Conservation (phyloP, 2,797 vertebrate species). For the Ispidina picta region DNA sequence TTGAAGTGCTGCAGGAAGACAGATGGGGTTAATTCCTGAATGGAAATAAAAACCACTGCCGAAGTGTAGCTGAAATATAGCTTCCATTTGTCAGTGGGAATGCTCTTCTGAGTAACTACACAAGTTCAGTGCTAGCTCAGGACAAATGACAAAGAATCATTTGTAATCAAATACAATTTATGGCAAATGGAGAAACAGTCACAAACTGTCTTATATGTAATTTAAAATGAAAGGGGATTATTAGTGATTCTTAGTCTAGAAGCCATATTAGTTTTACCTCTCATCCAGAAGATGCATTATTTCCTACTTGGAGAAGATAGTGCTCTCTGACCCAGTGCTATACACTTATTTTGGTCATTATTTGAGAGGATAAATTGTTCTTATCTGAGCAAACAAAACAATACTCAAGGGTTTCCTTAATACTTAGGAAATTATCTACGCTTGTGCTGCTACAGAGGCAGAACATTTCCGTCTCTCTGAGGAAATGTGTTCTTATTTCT, state of each 20-base stretch:
- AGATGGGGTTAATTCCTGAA: not conserved
- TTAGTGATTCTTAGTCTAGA: not conserved
- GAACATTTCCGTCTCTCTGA: not conserved
- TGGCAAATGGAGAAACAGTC: not conserved
- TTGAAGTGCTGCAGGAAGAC: not conserved
- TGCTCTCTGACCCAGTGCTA: not conserved
- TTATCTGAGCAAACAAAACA: not conserved
- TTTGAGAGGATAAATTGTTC: not conserved
- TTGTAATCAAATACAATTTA: not conserved
- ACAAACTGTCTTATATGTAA: not conserved
- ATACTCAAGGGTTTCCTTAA: not conserved
- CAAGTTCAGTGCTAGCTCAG: not conserved
- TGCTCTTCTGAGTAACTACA: not conserved
- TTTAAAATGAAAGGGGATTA: not conserved
- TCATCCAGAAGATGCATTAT: not conserved
- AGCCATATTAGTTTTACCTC: not conserved
- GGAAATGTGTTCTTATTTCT: not conserved
- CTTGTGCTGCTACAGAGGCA: not conserved
- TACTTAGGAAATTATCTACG: not conserved
- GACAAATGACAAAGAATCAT: not conserved
- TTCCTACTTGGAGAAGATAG: not conserved
- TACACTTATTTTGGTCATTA: not conserved
- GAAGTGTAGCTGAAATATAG: not conserved
- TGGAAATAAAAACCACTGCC: not conserved
- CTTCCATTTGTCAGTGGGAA: not conserved